Evolutionary conservation across 2,888 invertebrate species (phyloP), one percentile per base, ranked within the genome.

Genomic region (Amblyjoppa fuscipennis): DNA sequence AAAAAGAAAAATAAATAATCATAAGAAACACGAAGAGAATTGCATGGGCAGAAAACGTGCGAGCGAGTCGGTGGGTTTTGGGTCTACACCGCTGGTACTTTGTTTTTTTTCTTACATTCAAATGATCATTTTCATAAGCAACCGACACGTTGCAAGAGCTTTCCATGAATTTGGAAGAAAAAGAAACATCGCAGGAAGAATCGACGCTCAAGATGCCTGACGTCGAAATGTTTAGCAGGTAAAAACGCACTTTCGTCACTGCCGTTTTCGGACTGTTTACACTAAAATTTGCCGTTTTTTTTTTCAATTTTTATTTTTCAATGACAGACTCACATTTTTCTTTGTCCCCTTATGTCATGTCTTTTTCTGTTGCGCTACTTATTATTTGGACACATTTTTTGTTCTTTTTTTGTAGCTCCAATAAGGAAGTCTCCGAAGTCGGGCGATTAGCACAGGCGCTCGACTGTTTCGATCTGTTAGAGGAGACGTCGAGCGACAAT

Each of bases 401-500:
- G 31, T 64, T 13, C 31, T 64, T 28, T 34, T 61, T 64, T 64
- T 6, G 6, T 31, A 34, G 31, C 34, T 34, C 61, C 34, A 64
- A 16, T 31, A 9, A 64, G 16, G 61, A 34, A 13, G 31, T 28
- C 61, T 16, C 16, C 5, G 61, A 64, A 34, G 61, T 34, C 0
- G 34, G n/a, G 31, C 13, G 7, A 34, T 31, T 64, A 31, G 61
- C 61, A 31, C 28, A 34, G 7, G 61, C 61, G 6, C 31, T 64
- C 61, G 61, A 64, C 61, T 64, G 34, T 64, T 64, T 64, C n/a
- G 61, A 28, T 0, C 61, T 64, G 5, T 31, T 64, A 34, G 61
- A 64, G 61, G 61, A 64, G 7, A 13, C 61, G 2, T 13, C 31
- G 16, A 64, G 16, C 34, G 61, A n/a, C 16, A 16, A 34, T 3